phyloP scores from a whole-genome alignment of 2,113 vertebrate genomes.

The Butorides virescens region DNA sequence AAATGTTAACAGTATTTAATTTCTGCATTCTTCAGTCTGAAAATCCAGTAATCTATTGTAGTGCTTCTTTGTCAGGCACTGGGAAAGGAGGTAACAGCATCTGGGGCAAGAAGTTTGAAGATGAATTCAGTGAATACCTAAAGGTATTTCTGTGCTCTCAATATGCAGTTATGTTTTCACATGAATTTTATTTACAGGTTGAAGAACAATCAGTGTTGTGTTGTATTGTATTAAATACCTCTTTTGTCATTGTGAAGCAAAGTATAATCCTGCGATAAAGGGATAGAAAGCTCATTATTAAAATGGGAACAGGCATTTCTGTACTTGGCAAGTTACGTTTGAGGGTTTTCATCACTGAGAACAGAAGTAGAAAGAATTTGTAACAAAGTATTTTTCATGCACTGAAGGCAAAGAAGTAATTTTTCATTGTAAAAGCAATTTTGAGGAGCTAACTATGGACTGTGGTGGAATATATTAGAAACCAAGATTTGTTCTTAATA shows the following conservation, averaged over 20 bases:
- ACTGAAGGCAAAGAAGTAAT: background rate
- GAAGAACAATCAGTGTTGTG: background rate
- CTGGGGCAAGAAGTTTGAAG: slow-evolving; percentile 96
- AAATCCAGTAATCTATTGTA: background rate
- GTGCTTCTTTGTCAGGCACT: slow-evolving; percentile 77
- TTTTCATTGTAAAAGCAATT: background rate
- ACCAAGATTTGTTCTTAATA: background rate
- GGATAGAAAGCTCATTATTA: background rate
- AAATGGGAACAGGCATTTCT: background rate
- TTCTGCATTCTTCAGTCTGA: background rate
- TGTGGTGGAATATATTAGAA: background rate
- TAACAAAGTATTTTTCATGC: background rate
- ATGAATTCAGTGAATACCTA: slow-evolving; percentile 95
- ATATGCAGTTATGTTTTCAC: background rate
- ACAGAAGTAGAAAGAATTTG: background rate
- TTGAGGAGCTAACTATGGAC: background rate
- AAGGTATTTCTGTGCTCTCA: slow-evolving; percentile 78
- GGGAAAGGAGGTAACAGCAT: slow-evolving; percentile 97
- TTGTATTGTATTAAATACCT: background rate
- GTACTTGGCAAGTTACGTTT: background rate
- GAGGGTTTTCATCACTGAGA: background rate
- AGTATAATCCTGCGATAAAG: background rate
- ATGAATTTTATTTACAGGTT: background rate
- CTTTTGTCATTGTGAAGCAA: background rate
- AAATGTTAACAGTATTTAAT: background rate